These are phyloP conservation scores for Vulpes ferrilata DNA, from an alignment of 2,113 vertebrate species.

Conservation along the genomic window DNA sequence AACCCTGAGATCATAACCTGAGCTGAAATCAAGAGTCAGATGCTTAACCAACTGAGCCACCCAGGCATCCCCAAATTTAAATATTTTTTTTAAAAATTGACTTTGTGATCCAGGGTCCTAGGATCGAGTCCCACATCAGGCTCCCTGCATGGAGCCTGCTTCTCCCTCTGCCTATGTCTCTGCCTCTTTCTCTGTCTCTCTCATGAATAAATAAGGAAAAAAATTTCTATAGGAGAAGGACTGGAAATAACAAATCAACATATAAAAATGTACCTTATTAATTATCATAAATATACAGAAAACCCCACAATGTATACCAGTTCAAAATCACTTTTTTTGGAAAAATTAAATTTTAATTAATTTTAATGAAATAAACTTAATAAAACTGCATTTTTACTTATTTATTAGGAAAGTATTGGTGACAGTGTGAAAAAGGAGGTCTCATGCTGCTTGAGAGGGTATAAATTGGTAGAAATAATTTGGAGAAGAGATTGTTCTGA, in stretches of 20 bases:
- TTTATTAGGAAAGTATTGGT: not conserved
- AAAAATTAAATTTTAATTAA: not conserved
- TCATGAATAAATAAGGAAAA: no score
- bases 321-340: not conserved
- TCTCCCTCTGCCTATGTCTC: no score
- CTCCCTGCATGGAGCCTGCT: no score
- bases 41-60: not conserved
- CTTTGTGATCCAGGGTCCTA: not conserved
- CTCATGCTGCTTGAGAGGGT: not conserved
- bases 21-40: not conserved
- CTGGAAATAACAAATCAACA: not conserved
- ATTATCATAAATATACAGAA: not conserved
- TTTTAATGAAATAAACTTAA: not conserved
- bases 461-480: not conserved
- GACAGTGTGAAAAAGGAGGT: not conserved
- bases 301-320: not conserved
- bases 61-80: not conserved
- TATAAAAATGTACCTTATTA: not conserved
- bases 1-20: not conserved
- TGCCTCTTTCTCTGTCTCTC: no score
- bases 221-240: not conserved
- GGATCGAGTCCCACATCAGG: no score
- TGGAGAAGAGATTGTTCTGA: not conserved
- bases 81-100: not conserved
- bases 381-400: not conserved